Percentiles rank a stretch among this genome's conserved stretches.
Evolutionary conservation across 2,113 vertebrate species (phyloP).

Genomic region (Elaphurus davidianus): DNA sequence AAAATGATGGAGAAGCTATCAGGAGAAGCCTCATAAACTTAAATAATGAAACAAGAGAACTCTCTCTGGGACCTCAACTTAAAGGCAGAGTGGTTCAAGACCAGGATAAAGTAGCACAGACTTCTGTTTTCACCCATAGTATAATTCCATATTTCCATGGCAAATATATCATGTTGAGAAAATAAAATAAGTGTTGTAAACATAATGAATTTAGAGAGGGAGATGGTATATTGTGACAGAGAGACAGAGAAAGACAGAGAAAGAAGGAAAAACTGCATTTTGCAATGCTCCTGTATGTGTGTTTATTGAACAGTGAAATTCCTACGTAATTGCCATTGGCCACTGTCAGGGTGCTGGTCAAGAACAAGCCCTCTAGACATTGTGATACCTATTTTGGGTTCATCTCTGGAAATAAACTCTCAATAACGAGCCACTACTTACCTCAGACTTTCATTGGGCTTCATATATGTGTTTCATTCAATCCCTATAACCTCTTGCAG

Average conservation of each 20-base stretch:
- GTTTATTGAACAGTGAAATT: not conserved
- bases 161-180: not conserved
- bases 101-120: not conserved
- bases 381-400: not conserved
- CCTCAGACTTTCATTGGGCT: not conserved
- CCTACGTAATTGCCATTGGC: not conserved
- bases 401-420: not conserved
- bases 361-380: not conserved
- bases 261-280: not conserved
- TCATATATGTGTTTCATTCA: not conserved
- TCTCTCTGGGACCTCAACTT: not conserved
- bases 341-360: not conserved
- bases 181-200: not conserved
- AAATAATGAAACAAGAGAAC: not conserved
- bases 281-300: not conserved
- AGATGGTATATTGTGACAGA: not conserved
- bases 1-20: not conserved
- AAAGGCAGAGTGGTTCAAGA: not conserved
- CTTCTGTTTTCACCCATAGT: not conserved
- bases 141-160: not conserved
- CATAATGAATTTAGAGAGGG: not conserved
- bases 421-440: not conserved
- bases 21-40: not conserved
- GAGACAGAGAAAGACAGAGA: not conserved
- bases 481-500: not conserved